phyloP scores from a whole-genome alignment of 2,113 vertebrate species.

The Mastomys coucha region DNA sequence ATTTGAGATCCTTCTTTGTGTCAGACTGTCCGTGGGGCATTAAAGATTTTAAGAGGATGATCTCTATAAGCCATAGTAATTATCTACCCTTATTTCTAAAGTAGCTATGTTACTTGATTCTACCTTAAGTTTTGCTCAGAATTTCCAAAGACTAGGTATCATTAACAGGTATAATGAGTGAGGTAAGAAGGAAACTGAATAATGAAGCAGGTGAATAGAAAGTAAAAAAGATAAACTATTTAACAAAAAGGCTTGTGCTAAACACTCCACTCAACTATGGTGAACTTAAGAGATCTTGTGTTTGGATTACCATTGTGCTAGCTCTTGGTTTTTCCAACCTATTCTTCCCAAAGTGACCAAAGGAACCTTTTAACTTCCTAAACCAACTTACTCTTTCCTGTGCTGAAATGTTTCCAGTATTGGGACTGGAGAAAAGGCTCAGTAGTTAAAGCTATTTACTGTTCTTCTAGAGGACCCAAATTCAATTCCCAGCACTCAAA shows the following conservation, averaged over 20 bases:
- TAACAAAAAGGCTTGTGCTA: not conserved
- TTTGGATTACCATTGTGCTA: not conserved
- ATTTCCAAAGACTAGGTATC: not conserved
- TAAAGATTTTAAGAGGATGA: not conserved
- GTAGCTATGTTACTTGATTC: not conserved
- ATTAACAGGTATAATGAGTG: not conserved
- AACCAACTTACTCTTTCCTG: not conserved
- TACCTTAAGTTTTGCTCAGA: not conserved
- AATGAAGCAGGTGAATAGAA: not conserved
- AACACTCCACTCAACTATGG: not conserved
- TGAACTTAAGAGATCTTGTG: not conserved
- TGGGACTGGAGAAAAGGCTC: not conserved
- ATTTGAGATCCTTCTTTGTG: not conserved
- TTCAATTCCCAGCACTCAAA: not conserved
- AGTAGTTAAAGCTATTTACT: not conserved
- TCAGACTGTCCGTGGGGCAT: not conserved
- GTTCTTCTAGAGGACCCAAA: not conserved
- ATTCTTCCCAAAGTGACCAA: constrained; percentile 16
- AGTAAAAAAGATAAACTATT: not conserved
- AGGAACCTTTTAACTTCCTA: not conserved
- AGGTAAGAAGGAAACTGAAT: not conserved
- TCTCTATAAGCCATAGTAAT: not conserved
- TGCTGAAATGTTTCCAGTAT: not conserved
- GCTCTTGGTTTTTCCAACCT: not conserved
- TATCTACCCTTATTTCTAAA: not conserved